Percentiles rank a stretch among this genome's conserved stretches.
phyloP scores from a whole-genome alignment of 2,113 vertebrate species.

The Acinonyx jubatus region DNA sequence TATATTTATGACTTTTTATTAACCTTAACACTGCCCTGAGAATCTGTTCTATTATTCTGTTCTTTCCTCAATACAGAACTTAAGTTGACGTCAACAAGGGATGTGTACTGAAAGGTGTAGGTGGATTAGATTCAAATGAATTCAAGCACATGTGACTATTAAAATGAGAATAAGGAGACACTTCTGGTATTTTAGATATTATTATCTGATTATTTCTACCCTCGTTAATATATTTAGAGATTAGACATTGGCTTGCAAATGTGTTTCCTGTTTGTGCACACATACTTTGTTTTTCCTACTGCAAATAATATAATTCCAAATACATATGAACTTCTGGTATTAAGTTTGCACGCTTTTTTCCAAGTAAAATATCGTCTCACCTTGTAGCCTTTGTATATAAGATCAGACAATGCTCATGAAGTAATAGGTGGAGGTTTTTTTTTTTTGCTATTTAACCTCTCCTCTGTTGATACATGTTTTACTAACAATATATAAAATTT shows the following conservation, averaged over 20 bases:
- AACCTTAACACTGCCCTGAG: background rate
- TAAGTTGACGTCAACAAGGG: background rate
- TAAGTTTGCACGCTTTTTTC: background rate
- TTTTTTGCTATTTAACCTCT: background rate
- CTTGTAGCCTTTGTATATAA: background rate
- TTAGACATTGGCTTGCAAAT: background rate
- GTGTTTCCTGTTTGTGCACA: background rate
- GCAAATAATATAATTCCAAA: background rate
- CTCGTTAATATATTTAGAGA: background rate
- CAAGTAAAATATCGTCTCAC: background rate
- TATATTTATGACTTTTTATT: slow-evolving; percentile 34
- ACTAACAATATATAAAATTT: background rate
- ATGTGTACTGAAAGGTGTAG: background rate
- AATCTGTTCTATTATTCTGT: slow-evolving; percentile 43
- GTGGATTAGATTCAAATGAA: slow-evolving; percentile 1
- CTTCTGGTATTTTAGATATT: background rate
- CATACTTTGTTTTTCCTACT: background rate
- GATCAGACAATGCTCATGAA: background rate
- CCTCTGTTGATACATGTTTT: background rate
- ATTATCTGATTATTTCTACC: background rate
- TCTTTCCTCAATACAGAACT: background rate
- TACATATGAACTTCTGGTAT: background rate
- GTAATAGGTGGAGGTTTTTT: background rate
- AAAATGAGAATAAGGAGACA: background rate
- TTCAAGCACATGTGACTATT: background rate